Evolutionary conservation across 2,888 invertebrate genomes (phyloP).

Genomic region (Troglohyphantes excavatus): DNA sequence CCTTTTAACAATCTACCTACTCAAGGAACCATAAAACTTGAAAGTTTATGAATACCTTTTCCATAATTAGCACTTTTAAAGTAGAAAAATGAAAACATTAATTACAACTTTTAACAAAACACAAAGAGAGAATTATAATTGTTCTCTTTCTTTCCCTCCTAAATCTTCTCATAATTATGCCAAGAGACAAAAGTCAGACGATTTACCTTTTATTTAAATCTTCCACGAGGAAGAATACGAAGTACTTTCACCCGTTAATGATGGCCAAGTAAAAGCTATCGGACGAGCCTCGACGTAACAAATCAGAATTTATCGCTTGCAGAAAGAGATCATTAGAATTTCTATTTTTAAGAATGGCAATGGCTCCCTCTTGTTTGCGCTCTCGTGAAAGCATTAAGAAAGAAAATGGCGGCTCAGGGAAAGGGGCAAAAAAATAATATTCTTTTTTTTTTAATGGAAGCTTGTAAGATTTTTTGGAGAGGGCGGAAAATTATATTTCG

Average conservation of each 20-base stretch:
- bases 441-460: constrained; percentile 48
- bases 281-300: constrained; percentile 51
- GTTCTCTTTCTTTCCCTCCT: constrained; percentile 22
- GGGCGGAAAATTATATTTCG: constrained; percentile 33
- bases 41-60: constrained; percentile 9
- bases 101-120: constrained; percentile 23
- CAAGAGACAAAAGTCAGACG: constrained; percentile 26
- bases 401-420: constrained; percentile 30
- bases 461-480: constrained; percentile 16
- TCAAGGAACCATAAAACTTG: not conserved
- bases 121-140: constrained; percentile 26
- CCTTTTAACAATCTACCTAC: not conserved
- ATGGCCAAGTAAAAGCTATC: constrained; percentile 58
- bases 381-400: not conserved
- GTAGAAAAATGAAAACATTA: constrained; percentile 38
- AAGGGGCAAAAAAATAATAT: constrained; percentile 21
- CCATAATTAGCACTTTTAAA: constrained; percentile 45
- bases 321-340: constrained; percentile 68
- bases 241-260: constrained; percentile 53
- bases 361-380: constrained; percentile 50
- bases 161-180: constrained; percentile 57
- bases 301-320: constrained; percentile 69
- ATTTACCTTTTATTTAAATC: constrained; percentile 48
- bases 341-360: constrained; percentile 69
- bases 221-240: constrained; percentile 26